Base-by-base conservation (phyloP, 1,140 invertebrate genomes). In the Drosophila sechellia region DNA sequence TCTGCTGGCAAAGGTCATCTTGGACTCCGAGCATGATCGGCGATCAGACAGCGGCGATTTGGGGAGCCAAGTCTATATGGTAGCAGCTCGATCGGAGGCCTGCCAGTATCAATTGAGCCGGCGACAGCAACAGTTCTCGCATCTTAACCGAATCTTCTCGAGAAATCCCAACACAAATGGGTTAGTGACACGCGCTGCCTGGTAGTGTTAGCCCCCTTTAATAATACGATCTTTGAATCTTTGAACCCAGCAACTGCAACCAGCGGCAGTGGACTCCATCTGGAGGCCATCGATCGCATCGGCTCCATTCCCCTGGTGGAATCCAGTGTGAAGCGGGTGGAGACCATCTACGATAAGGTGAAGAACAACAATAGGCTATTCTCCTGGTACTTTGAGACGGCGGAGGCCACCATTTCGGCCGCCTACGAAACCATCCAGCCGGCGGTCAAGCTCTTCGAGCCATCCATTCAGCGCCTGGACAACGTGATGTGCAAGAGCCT, bases 401-500 rank as follows among this genome's bases (percentile, higher is more conserved):
- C 96, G 0, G 96, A 97, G 92, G 93, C 93, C 25, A 95, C 96
- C 0, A 90, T 96, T 10, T 93, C 94, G 17, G 93, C 94, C 0
- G 95, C 95, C 6, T 93, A 95, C n/a, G 95, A 95, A 45, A 92
- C 95, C 5, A 94, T 96, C 0, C 93, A 94, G 39, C 96, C 96
- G 3, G 95, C 95, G 0, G 94, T 96, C 5, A 93, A 94, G 42
- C 91, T 95, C 4, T 92, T 97, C 20, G 95, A 96, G 85, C 93
- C 94, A 0, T 96, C 96, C 0, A 94, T 97, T 2, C 93, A 93
- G 5, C 94, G 94, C n/a, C 93, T 97, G 12, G 96, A 97, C 91
- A 93, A 94, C 46, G 93, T 96, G 20, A 93, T 97, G 35, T 97
- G 96, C 90, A 95, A 95, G 86, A 95, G 95, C 25, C 94, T 97